phyloP scores from a whole-genome alignment of 2,888 invertebrate genomes.

The Tetrapedia diversipes region DNA sequence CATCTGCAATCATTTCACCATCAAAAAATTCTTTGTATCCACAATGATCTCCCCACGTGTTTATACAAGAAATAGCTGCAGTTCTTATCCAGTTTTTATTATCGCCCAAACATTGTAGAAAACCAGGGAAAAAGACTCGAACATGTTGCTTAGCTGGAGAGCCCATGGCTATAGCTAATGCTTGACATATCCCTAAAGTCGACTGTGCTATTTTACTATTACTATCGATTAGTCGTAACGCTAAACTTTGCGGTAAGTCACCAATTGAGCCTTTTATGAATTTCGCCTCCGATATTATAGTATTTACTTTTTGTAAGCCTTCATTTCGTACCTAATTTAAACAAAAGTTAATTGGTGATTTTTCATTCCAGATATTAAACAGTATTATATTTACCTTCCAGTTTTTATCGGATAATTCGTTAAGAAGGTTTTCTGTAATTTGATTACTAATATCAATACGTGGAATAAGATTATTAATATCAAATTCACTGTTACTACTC shows the following conservation, averaged over 20 bases:
- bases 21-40: constrained; percentile 93
- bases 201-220: constrained; percentile 96
- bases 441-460: constrained; percentile 92
- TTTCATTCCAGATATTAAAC: not conserved
- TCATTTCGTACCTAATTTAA: constrained; percentile 82
- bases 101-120: constrained; percentile 87
- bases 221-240: constrained; percentile 92
- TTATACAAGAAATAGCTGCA: constrained; percentile 92
- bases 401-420: constrained; percentile 93
- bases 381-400: constrained; percentile 89
- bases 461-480: constrained; percentile 87
- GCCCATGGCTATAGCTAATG: constrained; percentile 92
- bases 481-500: constrained; percentile 84
- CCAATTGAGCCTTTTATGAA: constrained; percentile 93
- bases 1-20: constrained; percentile 94
- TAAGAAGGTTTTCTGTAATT: constrained; percentile 91
- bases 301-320: constrained; percentile 86
- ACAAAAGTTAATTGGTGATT: constrained; percentile 13
- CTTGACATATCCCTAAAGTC: constrained; percentile 92
- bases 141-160: constrained; percentile 91
- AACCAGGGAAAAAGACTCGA: constrained; percentile 91
- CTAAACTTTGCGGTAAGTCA: constrained; percentile 91
- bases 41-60: constrained; percentile 92
- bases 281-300: constrained; percentile 89
- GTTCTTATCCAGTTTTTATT: constrained; percentile 92